Base-by-base conservation (phyloP, 2,888 invertebrate species). In the Drosophila tripunctata region DNA sequence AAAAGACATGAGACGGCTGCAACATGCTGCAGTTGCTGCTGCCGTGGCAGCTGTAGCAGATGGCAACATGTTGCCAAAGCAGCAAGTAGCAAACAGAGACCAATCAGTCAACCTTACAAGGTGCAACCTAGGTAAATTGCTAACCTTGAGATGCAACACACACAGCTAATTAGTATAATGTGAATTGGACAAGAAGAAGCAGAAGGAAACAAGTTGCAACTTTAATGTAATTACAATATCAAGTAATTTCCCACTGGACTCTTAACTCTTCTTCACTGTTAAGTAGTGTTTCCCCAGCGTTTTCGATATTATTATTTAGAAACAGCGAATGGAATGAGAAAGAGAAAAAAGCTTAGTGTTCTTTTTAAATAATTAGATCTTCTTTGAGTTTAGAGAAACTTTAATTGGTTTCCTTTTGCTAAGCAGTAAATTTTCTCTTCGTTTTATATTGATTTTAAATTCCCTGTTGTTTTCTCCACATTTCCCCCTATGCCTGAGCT, bases 101-200 rank as follows among this genome's bases (percentile, higher is more conserved):
- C 87, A 76, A 83, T 80, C 86, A 80, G 84, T 43, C 64, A 66
- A 69, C 55, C 60, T 40, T 35, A 47, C 62, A 68, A 76, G 80
- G 69, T 79, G 84, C 80, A 82, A 44, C 38, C 45, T 54, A 71
- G 63, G 60, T 64, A 66, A 68, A 55, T 44, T 41, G 67, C 33
- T 48, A 64, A 43, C 68, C 78, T 67, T 69, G 67, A 52, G 44
- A 41, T 41, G 40, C 40, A n/a, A n/a, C n/a, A 35, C 12, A 43
- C 24, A 33, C 15, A 19, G 52, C 12, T 72, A 79, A 79, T 80
- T 86, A 79, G 60, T 57, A 54, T 43, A 66, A 61, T 10, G 27
- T 57, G 41, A 45, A 58, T 45, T 38, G 36, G n/a, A n/a, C 27
- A 40, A 30, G 19, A 14, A 17, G 38, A 58, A 33, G 22, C 19